Evolutionary conservation across 2,113 vertebrate genomes (phyloP), one percentile per base, ranked within the genome.

Genomic region (Tricholaema leucomelas): DNA sequence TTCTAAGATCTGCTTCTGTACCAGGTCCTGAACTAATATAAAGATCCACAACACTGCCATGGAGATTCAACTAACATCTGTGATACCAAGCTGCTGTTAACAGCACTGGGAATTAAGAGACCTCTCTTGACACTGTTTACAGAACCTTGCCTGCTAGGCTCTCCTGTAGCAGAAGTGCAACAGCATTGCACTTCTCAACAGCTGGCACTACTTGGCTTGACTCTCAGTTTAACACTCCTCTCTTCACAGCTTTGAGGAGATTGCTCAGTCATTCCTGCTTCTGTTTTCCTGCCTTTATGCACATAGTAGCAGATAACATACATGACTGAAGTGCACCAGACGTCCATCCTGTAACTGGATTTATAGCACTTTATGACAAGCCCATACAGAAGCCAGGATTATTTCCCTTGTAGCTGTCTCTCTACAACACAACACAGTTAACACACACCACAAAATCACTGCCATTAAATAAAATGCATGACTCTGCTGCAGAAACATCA

Each of bases 321-420:
- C 4, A 48, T 0, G 0, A 46, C 0, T 31, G 44, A 91, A 9
- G 35, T 48, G 33, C 15, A 30, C 6, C 72, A 58, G 44, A 16
- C 9, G 65, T 59, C n/a, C 48, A 16, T 7, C 1, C 40, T 15
- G 15, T 40, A 40, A 40, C 59, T 72, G 42, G 3, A 20, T 35
- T 91, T 90, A 36, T 6, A 60, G 31, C 31, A 17, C n/a, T 42
- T 50, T 17, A 55, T 15, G 12, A 40, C 8, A 54, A 74, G 30
- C 2, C 5, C 30, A 59, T 30, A 35, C 6, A 81, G 70, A 65
- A 65, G 10, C 9, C 46, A 61, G 14, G 15, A 61, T 31, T 69
- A 56, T 65, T 88, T 71, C 27, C 74, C 38, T 84, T 12, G 2
- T 12, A 33, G 25, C 19, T 52, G 3, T 38, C 33, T 76, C n/a